Base-by-base conservation (phyloP, 1,140 invertebrate species). In the Telenomus remus region DNA sequence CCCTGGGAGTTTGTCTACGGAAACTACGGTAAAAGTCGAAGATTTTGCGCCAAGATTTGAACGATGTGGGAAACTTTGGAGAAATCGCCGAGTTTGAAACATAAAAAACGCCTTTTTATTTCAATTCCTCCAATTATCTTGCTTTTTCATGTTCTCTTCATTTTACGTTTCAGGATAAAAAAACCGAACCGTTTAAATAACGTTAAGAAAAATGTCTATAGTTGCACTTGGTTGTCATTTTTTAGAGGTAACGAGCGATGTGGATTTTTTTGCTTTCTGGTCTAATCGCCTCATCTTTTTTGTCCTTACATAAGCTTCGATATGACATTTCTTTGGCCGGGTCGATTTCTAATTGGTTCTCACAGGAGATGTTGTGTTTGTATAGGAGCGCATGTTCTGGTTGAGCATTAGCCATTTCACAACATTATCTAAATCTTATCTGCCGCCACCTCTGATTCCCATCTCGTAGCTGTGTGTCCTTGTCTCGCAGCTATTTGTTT, bases 371-470 rank as follows among this genome's bases (percentile, higher is more conserved):
- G 53, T 75, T 69, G 39, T 59, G 46, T 64, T 59, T 64, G 43
- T 35, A 44, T 13, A 39, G 9, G 27, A 35, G 4, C 39, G 47
- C 72, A 39, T 61, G 65, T 65, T 65, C 54, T 47, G 15, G 39
- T 48, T 57, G 47, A 56, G 48, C 51, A 69, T 64, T 70, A 55
- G 13, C 64, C 15, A 53, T 76, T 65, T 70, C 59, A 76, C 49
- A 76, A 65, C 65, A 60, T 70, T 69, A 69, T 76, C 72, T 59
- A 1, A 64, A 69, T 76, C 72, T 76, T 76, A 76, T 76, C 72
- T 49, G 44, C 57, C 53, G 51, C 14, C 64, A 69, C 64, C 59
- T 27, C 19, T 75, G 72, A 75, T 75, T 75, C 59, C 19, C 64
- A 75, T 75, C 64, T 75, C 39, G 64, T 75, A 39, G 39, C 68